Conservation (phyloP, 1,140 invertebrate genomes). For the Ridgeia piscesae region DNA sequence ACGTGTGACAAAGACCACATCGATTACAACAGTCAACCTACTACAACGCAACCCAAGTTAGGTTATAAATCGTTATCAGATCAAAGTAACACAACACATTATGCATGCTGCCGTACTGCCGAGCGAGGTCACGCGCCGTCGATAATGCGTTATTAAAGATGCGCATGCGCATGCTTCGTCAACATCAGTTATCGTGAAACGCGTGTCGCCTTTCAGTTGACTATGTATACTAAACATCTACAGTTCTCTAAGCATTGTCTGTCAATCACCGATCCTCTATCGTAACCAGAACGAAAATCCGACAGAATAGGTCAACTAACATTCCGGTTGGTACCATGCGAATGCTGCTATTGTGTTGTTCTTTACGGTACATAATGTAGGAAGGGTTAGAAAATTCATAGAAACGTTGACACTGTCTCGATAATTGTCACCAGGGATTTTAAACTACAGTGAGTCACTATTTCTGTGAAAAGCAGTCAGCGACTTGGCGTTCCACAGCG, state of each 20-base stretch:
- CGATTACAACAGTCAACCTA: too few relatives aligned
- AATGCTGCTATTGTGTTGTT: neutral
- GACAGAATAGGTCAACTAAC: neutral
- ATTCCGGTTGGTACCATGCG: neutral
- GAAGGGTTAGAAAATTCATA: neutral
- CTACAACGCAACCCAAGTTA: too few relatives aligned
- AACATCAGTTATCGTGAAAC: neutral
- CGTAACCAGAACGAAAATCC: neutral
- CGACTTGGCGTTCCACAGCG: neutral
- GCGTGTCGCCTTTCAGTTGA: neutral
- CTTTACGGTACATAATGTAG: neutral
- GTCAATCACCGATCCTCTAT: neutral
- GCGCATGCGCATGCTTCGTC: too few relatives aligned
- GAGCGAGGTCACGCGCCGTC: too few relatives aligned
- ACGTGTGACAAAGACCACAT: too few relatives aligned
- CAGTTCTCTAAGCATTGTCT: neutral
- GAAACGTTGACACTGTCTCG: neutral
- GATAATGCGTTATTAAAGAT: too few relatives aligned
- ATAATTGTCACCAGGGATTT: neutral
- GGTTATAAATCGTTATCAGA: too few relatives aligned
- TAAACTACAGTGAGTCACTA: neutral
- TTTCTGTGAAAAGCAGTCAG: neutral
- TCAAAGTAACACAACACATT: too few relatives aligned
- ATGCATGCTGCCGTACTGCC: too few relatives aligned
- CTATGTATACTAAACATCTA: too few relatives aligned